Evolutionary conservation across 2,888 invertebrate genomes (phyloP), one percentile per base, ranked within the genome.

Genomic region (Amphipoea oculea): DNA sequence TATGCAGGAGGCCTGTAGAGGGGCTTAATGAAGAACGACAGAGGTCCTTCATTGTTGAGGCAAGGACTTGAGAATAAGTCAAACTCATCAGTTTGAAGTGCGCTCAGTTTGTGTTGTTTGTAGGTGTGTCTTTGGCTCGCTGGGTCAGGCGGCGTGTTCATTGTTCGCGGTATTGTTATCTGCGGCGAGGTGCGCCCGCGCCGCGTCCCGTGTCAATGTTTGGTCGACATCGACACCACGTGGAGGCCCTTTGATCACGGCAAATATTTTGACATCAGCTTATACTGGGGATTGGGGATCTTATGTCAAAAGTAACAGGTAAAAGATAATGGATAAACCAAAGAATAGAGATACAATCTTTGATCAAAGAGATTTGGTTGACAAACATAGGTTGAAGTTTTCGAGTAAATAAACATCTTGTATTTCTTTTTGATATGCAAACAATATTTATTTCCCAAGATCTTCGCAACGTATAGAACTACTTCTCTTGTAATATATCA

Each of bases 141-240:
- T 70, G 73, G 86, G 81, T 87, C 91, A 92, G 92, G 92, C 92
- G 90, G 91, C 90, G 90, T 89, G 89, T 73, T 88, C 89, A 91
- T 92, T 94, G 94, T 94, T 94, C 93, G 92, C 90, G 88, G 93
- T 93, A 95, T 94, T 94, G 95, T 95, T 95, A 95, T 95, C 95
- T 91, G 89, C 78, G 95, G 95, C 91, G 96, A 95, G 96, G 79
- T 69, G 84, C 68, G 79, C 93, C 68, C 78, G 83, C 78, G 80
- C 72, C 74, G 89, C 23, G 57, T 67, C 83, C 83, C 95, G 92
- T 93, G 95, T 94, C 95, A 94, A 94, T 94, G 95, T 95, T 95
- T 94, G 91, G 89, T 83, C 88, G 88, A 78, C 83, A 88, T 88
- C 88, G 90, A 85, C 83, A 92, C 91, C 92, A 92, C 93, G 94